phyloP scores from a whole-genome alignment of 2,113 vertebrate species.

The Pipra filicauda region DNA sequence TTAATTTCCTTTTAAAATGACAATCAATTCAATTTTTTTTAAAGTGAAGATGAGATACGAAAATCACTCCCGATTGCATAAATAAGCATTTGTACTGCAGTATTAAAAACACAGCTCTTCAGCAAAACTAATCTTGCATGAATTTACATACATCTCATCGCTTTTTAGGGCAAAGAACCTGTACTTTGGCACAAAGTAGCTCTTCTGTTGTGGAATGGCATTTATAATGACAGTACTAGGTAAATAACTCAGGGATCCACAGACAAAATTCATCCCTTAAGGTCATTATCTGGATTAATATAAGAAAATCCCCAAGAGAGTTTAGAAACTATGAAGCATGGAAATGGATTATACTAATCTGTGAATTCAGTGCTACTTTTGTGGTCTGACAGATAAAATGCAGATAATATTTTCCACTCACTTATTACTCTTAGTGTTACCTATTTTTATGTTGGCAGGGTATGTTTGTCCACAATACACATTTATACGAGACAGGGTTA shows the following conservation, averaged over 20 bases:
- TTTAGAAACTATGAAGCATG: neutral
- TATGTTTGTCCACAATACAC: neutral
- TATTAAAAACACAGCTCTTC: neutral
- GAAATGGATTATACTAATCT: conserved; percentile 7
- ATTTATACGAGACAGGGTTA: neutral
- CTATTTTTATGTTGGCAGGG: neutral
- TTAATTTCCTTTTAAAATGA: neutral
- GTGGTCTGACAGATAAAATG: neutral
- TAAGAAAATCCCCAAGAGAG: neutral
- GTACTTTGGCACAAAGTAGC: neutral
- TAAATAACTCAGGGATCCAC: conserved; percentile 7
- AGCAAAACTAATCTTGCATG: neutral
- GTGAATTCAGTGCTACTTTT: neutral
- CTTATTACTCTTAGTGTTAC: neutral
- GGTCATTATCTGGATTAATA: neutral
- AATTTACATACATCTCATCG: neutral
- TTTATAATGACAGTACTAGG: neutral
- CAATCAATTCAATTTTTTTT: neutral
- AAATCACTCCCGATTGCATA: neutral
- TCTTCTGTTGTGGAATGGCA: neutral
- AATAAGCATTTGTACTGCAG: neutral
- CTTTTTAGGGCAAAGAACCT: neutral
- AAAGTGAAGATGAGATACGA: neutral
- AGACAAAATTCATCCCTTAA: conserved; percentile 13
- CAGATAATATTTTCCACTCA: neutral